A percentile compares a stretch with the other conserved stretches of the same genome.
Evolutionary conservation across 2,797 vertebrate genomes (phyloP).

Genomic region (Cossypha niveicapilla): DNA sequence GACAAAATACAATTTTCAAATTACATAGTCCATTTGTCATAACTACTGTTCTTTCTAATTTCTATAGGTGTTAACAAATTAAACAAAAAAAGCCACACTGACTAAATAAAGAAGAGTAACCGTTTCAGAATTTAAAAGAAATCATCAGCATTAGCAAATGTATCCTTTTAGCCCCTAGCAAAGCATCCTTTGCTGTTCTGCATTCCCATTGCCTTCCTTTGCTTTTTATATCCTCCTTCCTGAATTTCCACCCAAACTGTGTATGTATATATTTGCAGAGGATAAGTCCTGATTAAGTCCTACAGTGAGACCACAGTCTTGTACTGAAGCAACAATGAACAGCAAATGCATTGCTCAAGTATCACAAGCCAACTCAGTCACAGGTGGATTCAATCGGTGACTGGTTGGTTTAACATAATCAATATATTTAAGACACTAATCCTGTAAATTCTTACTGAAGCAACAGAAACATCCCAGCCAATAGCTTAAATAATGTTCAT

Average conservation of each 20-base stretch:
- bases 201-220: background rate
- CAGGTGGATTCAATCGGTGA: background rate
- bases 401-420: background rate
- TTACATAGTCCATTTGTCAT: slow-evolving; percentile 50
- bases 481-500: background rate
- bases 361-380: background rate
- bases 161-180: background rate
- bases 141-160: background rate
- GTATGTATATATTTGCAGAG: background rate
- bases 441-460: background rate
- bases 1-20: slow-evolving; percentile 53
- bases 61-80: slow-evolving; percentile 37
- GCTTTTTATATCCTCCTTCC: background rate
- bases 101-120: background rate
- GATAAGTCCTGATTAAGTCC: background rate
- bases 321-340: background rate
- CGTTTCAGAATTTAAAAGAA: background rate
- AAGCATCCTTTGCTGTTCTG: background rate
- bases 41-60: slow-evolving; percentile 10
- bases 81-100: background rate
- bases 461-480: background rate
- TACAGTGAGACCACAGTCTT: background rate
- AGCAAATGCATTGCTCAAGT: background rate
- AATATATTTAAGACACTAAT: background rate
- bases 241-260: background rate